phyloP scores from a whole-genome alignment of 2,797 vertebrate genomes.

The Hoplostethus mediterraneus region DNA sequence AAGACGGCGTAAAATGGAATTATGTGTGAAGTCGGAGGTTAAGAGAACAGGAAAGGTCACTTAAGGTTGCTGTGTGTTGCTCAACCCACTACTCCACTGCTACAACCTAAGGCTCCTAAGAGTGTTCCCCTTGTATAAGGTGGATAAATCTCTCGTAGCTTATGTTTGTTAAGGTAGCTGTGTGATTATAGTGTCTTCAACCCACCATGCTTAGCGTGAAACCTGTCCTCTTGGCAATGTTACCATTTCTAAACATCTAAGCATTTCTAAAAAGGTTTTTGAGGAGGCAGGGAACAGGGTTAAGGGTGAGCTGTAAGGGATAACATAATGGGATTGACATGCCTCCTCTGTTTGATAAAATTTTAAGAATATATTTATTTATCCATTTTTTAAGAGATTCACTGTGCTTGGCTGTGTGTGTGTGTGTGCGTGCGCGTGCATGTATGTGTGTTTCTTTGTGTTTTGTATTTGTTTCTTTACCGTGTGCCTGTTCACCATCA shows the following conservation, averaged over 20 bases:
- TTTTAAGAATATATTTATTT: constrained; percentile 47
- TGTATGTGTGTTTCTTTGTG: neutral
- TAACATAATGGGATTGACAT: constrained; percentile 69
- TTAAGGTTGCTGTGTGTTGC: too few relatives aligned
- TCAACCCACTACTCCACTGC: too few relatives aligned
- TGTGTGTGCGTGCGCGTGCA: neutral
- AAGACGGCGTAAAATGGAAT: too few relatives aligned
- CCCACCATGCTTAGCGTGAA: constrained; percentile 50
- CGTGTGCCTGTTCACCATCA: constrained; percentile 15
- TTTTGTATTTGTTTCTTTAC: neutral
- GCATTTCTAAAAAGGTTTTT: constrained; percentile 68
- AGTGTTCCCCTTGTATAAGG: neutral
- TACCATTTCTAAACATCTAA: constrained; percentile 52
- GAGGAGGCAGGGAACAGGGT: constrained; percentile 67
- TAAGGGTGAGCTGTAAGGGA: constrained; percentile 71
- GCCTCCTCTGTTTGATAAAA: constrained; percentile 62
- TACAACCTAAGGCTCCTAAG: too few relatives aligned
- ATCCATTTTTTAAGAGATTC: constrained; percentile 46
- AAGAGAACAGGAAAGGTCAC: too few relatives aligned
- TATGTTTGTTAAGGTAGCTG: constrained; percentile 29
- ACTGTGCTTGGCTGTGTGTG: constrained; percentile 18
- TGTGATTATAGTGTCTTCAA: constrained; percentile 50
- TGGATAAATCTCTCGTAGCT: constrained; percentile 45
- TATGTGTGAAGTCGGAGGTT: too few relatives aligned
- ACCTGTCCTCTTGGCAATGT: constrained; percentile 38